Evolutionary conservation across 1,140 invertebrate genomes (phyloP).

Genomic region (Oryctes rhinoceros): DNA sequence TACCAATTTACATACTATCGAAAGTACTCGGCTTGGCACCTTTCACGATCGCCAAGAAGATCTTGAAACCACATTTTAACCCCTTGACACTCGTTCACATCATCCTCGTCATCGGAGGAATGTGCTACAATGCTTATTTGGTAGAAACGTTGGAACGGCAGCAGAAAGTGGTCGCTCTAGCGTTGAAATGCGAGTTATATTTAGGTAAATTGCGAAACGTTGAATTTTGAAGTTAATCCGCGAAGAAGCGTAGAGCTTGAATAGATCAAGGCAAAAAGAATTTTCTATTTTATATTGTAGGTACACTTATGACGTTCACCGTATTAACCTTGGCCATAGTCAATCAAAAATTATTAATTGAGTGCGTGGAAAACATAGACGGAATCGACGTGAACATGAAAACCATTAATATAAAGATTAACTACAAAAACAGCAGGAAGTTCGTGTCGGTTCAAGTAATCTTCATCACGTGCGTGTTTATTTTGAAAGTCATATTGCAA

Average conservation of each 20-base stretch:
- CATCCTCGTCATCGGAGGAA: constrained; percentile 11
- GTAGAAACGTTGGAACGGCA: constrained; percentile 4
- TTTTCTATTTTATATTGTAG: background rate
- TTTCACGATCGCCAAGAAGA: background rate
- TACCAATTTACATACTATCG: background rate
- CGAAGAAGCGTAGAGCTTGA: too few species aligned
- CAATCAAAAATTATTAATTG: constrained; percentile 41
- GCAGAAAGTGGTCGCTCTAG: constrained; percentile 25
- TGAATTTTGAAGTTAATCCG: too few species aligned
- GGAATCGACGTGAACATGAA: constrained; percentile 40
- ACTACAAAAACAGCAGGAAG: constrained; percentile 43
- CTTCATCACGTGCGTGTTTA: constrained; percentile 39
- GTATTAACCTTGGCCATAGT: constrained; percentile 41
- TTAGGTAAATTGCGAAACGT: constrained; percentile 7
- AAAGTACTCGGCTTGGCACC: constrained; percentile 18
- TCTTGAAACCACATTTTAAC: constrained; percentile 31
- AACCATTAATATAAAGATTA: constrained; percentile 24
- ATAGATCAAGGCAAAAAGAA: too few species aligned
- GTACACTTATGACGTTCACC: constrained; percentile 38
- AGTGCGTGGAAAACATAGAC: constrained; percentile 36
- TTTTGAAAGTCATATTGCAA: constrained; percentile 37
- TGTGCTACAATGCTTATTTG: constrained; percentile 23
- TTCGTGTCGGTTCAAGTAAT: constrained; percentile 42
- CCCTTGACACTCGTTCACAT: background rate
- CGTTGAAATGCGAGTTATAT: constrained; percentile 37